Evolutionary conservation across 2,113 vertebrate species (phyloP).

Genomic region (Planiliza haematocheilus): DNA sequence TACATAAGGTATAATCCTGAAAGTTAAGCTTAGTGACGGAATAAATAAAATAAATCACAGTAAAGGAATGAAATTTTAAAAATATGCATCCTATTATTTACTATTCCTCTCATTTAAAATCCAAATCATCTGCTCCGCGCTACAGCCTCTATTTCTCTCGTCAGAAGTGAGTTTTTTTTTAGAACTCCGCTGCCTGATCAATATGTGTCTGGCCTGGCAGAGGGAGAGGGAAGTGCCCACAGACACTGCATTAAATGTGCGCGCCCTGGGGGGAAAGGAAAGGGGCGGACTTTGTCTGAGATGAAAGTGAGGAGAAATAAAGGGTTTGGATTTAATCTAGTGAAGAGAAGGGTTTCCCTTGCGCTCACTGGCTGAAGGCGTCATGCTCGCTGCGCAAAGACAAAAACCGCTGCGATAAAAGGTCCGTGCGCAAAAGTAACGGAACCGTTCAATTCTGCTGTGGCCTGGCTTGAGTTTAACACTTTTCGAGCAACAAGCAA

Average conservation of each 20-base stretch:
- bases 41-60: background rate
- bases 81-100: background rate
- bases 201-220: slow-evolving; percentile 71
- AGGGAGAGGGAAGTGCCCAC: slow-evolving; percentile 67
- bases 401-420: slow-evolving; percentile 79
- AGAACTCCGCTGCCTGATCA: slow-evolving; percentile 81
- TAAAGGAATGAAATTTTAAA: background rate
- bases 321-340: slow-evolving; percentile 95
- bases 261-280: slow-evolving; percentile 80
- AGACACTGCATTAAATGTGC: slow-evolving; percentile 73
- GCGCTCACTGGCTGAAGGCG: slow-evolving; percentile 74
- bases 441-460: slow-evolving; percentile 30
- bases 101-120: background rate
- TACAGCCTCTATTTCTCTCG: slow-evolving; percentile 3
- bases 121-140: background rate
- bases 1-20: background rate
- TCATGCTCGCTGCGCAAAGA: slow-evolving; percentile 86
- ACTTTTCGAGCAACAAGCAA: background rate
- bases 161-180: slow-evolving; percentile 46
- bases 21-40: background rate
- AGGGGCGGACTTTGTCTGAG: slow-evolving; percentile 90
- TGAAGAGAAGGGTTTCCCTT: slow-evolving; percentile 87
- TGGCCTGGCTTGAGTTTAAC: slow-evolving; percentile 10
- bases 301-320: slow-evolving; percentile 98
- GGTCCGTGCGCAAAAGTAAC: slow-evolving; percentile 53